These are phyloP conservation scores for Procambarus clarkii DNA, from an alignment of 1,140 invertebrate genomes.

Conservation along the genomic window DNA sequence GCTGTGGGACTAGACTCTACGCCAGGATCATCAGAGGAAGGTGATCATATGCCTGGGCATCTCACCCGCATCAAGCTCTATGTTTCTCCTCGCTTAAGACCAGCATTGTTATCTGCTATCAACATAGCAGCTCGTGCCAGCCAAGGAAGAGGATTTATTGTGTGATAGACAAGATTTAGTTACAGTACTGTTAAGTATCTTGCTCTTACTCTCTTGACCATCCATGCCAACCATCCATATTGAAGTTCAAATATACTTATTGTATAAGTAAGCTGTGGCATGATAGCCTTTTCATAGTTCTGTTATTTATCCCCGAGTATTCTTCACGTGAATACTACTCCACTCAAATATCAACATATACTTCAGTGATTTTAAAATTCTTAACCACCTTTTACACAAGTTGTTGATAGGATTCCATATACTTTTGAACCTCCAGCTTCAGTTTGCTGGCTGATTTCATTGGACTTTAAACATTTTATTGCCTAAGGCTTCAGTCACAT, in stretches of 20 bases:
- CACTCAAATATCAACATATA: neutral
- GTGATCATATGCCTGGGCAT: constrained; percentile 16
- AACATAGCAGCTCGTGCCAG: constrained; percentile 61
- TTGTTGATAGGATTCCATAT: too few species aligned
- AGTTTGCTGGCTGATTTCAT: too few species aligned
- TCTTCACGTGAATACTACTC: neutral
- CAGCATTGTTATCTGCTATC: constrained; percentile 45
- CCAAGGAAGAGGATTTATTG: constrained; percentile 65
- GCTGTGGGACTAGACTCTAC: constrained; percentile 32
- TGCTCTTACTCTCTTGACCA: neutral
- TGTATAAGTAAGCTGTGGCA: neutral
- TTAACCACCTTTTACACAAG: too few species aligned
- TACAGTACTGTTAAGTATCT: neutral
- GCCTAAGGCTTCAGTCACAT: neutral
- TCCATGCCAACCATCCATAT: constrained; percentile 2
- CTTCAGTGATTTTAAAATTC: too few species aligned
- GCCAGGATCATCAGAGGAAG: constrained; percentile 40
- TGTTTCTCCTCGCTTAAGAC: constrained; percentile 51
- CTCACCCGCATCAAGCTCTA: constrained; percentile 53
- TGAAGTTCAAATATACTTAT: neutral
- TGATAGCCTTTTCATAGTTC: neutral
- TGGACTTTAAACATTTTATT: neutral
- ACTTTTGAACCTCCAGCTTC: too few species aligned
- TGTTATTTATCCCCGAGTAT: neutral
- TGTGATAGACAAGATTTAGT: constrained; percentile 3